phyloP scores from a whole-genome alignment of 2,888 invertebrate species.

The Scaptomyza parva region DNA sequence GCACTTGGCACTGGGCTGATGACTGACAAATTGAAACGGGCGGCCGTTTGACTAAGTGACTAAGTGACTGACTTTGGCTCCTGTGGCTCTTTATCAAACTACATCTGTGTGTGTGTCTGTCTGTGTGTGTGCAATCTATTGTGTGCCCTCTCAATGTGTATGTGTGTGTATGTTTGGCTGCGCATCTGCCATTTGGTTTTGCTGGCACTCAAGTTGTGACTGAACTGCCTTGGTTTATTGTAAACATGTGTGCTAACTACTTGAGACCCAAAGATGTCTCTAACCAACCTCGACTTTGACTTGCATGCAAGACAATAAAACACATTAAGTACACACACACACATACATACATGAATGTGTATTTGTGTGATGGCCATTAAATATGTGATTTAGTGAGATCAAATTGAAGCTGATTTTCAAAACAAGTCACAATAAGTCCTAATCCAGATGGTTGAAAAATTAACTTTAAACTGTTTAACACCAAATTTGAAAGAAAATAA shows the following conservation, averaged over 20 bases:
- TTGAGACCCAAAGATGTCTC: conserved; percentile 35
- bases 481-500: too few species aligned
- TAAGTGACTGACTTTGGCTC: conserved; percentile 60
- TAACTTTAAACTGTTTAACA: too few species aligned
- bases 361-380: conserved; percentile 28
- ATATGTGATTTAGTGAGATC: conserved; percentile 44
- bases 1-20: conserved; percentile 65
- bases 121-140: conserved; percentile 9
- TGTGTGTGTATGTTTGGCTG: conserved; percentile 25
- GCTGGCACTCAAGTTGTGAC: conserved; percentile 69
- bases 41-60: conserved; percentile 65
- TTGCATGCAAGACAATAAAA: conserved; percentile 50
- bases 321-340: conserved; percentile 9
- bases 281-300: conserved; percentile 34
- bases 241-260: conserved; percentile 77
- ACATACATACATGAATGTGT: not conserved
- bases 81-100: conserved; percentile 18
- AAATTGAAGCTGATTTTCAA: conserved; percentile 21
- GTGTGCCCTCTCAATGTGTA: not conserved
- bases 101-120: conserved; percentile 13
- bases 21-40: conserved; percentile 74
- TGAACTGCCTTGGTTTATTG: conserved; percentile 75
- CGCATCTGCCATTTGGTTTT: conserved; percentile 67
- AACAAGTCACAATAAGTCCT: too few species aligned
- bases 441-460: too few species aligned